Base-by-base conservation (phyloP, 1,140 invertebrate genomes). In the Drosophila asahinai region DNA sequence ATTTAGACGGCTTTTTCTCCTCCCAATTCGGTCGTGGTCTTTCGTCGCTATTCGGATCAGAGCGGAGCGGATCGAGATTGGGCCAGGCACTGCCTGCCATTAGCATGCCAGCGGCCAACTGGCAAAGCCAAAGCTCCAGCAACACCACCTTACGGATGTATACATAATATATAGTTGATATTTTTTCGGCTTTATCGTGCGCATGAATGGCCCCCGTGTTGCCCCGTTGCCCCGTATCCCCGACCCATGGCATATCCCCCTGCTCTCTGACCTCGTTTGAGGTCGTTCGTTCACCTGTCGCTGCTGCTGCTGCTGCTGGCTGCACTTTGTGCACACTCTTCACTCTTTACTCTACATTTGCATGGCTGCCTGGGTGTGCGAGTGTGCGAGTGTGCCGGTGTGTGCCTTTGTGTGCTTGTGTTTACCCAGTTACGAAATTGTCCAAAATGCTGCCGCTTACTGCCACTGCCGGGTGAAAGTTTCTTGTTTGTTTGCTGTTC, bases 251-350 rank as follows among this genome's bases (percentile, higher is more conserved):
- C 70, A 73, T 64, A 57, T 43, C 52, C 62, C 62, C 52, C 40
- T 33, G 38, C 66, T 65, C 30, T n/a, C 61, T 91, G 84, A 90
- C 89, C 89, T 91, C 89, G 80, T 91, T 91, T 91, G 90, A 91
- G 89, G 89, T 91, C 89, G 89, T 91, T 91, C 90, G 81, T 92
- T 91, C 84, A 89, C 90, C 84, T 90, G 86, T 90, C 86, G 86
- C 79, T 71, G 84, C 63, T 64, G 55, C 54, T 36, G 86, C 81
- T 67, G 84, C 63, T 72, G 57, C 52, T 19, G 38, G 66, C 84
- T 89, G 84, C 84, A 87, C 66, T 87, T 89, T 79, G 78, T 87
- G 84, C 84, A 87, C 52, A 55, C 52, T 40, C 19, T 40, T n/a
- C 36, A 15, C 33, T 55, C 52, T 55, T 55, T 55, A 55, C 84